Conservation (phyloP, 2,888 invertebrate genomes). For the Pterobdella sp. region DNA sequence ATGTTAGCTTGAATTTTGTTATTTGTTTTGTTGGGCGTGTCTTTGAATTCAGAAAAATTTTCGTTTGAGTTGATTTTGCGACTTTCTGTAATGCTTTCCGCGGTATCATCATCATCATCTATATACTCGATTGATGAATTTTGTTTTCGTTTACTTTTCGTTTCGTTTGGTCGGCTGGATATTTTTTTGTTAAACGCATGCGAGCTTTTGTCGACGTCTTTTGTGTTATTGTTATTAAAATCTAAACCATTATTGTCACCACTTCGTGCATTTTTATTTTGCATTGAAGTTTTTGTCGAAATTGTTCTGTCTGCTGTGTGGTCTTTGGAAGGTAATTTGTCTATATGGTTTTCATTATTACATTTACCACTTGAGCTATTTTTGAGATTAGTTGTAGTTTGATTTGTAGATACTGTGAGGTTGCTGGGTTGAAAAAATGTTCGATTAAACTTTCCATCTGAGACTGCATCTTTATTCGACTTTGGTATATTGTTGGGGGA, state of each 20-base stretch:
- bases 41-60: neutral
- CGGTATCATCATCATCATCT: conserved; percentile 20
- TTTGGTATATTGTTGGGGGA: no score
- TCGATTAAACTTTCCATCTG: no score
- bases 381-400: neutral
- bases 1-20: neutral
- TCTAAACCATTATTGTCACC: neutral
- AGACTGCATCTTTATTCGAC: no score
- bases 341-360: neutral
- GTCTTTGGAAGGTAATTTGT: neutral
- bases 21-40: neutral
- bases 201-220: neutral
- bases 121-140: conserved; percentile 29
- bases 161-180: neutral
- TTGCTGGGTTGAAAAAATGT: neutral
- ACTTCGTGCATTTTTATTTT: neutral
- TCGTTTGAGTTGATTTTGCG: neutral
- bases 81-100: neutral
- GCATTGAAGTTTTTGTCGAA: no score
- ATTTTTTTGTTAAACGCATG: neutral
- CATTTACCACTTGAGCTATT: neutral
- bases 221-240: neutral
- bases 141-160: conserved; percentile 1
- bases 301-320: neutral
- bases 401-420: neutral